Evolutionary conservation across 2,113 vertebrate genomes (phyloP), one percentile per base, ranked within the genome.

Genomic region (Hypocryptadius cinnamomeus): DNA sequence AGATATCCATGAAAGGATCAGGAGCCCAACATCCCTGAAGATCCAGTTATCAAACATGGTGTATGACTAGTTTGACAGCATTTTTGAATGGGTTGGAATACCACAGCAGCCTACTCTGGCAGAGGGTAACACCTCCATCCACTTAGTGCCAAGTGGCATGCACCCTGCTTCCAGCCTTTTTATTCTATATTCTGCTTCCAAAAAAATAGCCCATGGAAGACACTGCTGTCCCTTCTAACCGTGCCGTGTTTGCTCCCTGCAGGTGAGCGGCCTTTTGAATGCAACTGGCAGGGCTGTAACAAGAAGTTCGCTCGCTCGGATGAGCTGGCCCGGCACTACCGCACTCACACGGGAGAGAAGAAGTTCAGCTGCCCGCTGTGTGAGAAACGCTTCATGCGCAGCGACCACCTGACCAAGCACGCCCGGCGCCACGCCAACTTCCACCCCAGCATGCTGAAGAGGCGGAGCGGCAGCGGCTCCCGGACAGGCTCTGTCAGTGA

Each of bases 331-430:
- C 98, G 99, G 93, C 99, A 99, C 95, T 99, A 98, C 97, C 99
- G 99, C 97, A 99, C 99, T n/a, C 99, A 99, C 98, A 99, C 99
- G 0, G 99, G 99, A 4, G 99, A 99, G 95, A 99, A 99, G 98
- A 99, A 99, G 95, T 99, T 99, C 54, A 97, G 98, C 91, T 99
- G 99, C 94, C 99, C 99, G 1, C 98, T 99, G 51, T 99, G 99
- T 4, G 98, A 99, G 95, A 99, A 99, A 94, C 99, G 99, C 92
- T 99, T 99, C 97, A 99, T 99, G 99, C 98, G 99, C 95, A 99
- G 99, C 23, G 99, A 99, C 96, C 99, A 99, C 94, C 98, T 99
- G 97, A 99, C 98, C 71, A 99, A 99, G 97, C 99, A 99, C 2
- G 99, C 99, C 47, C 98, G 99, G 18, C 99, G 99, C 87, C 99